Evolutionary conservation across 2,113 vertebrate species (phyloP), one percentile per base, ranked within the genome.

Genomic region (Cnemophilus loriae): DNA sequence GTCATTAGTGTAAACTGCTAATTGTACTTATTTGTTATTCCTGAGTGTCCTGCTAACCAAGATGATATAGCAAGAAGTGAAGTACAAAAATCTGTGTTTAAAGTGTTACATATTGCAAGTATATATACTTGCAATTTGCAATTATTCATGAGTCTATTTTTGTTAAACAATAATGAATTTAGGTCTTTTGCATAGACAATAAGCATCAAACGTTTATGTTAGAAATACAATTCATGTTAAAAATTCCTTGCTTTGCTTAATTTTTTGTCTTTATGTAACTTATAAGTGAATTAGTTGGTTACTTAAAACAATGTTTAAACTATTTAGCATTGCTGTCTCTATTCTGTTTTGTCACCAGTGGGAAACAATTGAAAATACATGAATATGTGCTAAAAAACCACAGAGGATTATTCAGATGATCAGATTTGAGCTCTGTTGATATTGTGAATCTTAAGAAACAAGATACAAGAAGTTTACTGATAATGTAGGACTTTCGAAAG

Each of bases 111-210:
- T 14, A 32, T 26, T 67, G 21, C 9, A 27, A 16, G n/a, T n/a
- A n/a, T n/a, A n/a, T n/a, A n/a, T 32, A 6, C 35, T 42, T 64
- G 41, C 19, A 61, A 52, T 49, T n/a, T 47, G 4, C 14, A 65
- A 27, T 4, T 61, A 28, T 33, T 85, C n/a, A 55, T 67, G 46
- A 67, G 9, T 24, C n/a, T 91, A 3, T 21, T 68, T 89, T n/a
- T 80, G 49, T 22, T 73, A 33, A 84, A 68, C 9, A 67, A 4
- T 83, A 89, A 50, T 46, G 5, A 71, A 41, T 63, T 71, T 50
- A 13, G 8, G 41, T 68, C 24, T 84, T 63, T 41, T 46, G 8
- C 2, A 1, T 81, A 35, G 75, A 59, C 0, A 0, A 41, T 44
- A 28, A 81, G 44, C 17, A n/a, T n/a, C n/a, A 77, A 17, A 89